phyloP scores from a whole-genome alignment of 2,888 invertebrate genomes.

The Agonum fuliginosum region DNA sequence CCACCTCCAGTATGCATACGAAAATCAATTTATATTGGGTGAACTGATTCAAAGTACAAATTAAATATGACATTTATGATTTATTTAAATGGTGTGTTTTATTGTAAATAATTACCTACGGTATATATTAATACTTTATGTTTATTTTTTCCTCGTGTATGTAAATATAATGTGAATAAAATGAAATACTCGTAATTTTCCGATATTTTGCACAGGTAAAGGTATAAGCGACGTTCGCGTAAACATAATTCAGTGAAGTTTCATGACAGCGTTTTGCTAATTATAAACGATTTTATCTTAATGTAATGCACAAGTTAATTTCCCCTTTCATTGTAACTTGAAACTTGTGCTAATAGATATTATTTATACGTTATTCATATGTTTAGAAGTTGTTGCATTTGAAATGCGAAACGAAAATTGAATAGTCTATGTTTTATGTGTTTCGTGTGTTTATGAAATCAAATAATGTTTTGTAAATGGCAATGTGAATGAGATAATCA shows the following conservation, averaged over 20 bases:
- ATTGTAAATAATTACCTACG: too few relatives aligned
- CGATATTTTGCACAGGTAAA: background rate
- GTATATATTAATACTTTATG: too few relatives aligned
- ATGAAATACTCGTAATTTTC: too few relatives aligned
- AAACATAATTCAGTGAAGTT: slow-evolving; percentile 34
- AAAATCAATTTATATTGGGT: too few relatives aligned
- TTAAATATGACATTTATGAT: too few relatives aligned
- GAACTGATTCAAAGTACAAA: too few relatives aligned
- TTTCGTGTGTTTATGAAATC: background rate
- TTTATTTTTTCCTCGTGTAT: too few relatives aligned
- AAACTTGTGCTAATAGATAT: slow-evolving; percentile 49
- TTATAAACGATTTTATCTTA: slow-evolving; percentile 56
- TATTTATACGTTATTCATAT: slow-evolving; percentile 36
- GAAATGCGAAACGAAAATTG: slow-evolving; percentile 12
- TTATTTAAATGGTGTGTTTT: too few relatives aligned
- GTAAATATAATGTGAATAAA: too few relatives aligned
- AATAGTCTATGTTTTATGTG: slow-evolving; percentile 5
- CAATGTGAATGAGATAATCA: background rate
- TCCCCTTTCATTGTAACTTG: slow-evolving; percentile 45
- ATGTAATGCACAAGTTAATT: slow-evolving; percentile 53
- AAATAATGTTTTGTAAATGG: background rate
- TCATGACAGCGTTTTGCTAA: slow-evolving; percentile 14
- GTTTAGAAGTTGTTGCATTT: slow-evolving; percentile 12
- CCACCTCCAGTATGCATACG: too few relatives aligned
- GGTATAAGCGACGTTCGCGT: background rate